These are phyloP conservation scores for Drosophila repletoides DNA, from an alignment of 1,140 invertebrate species.

Conservation along the genomic window DNA sequence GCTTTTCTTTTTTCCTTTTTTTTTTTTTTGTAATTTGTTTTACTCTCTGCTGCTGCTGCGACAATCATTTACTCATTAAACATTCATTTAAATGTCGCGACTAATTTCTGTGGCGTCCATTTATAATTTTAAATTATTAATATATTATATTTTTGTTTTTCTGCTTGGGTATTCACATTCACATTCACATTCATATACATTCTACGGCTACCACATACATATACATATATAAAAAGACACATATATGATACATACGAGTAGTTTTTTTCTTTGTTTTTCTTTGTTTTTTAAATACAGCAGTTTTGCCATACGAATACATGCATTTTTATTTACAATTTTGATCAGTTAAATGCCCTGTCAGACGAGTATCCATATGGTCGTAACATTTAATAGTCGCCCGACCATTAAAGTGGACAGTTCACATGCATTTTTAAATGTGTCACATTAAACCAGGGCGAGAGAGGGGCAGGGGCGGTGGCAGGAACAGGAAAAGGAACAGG, in stretches of 20 bases:
- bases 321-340: slow-evolving; percentile 75
- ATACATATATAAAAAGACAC: slow-evolving; percentile 26
- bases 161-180: not conserved
- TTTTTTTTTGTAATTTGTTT: slow-evolving; percentile 2
- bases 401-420: slow-evolving; percentile 49
- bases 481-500: not conserved
- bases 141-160: slow-evolving; percentile 47
- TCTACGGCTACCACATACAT: not conserved
- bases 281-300: slow-evolving; percentile 48
- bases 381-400: slow-evolving; percentile 38
- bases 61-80: slow-evolving; percentile 76
- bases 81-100: slow-evolving; percentile 78
- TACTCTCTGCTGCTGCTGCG: slow-evolving; percentile 22
- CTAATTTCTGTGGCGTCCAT: slow-evolving; percentile 62
- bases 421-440: slow-evolving; percentile 73
- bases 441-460: slow-evolving; percentile 38
- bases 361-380: not conserved
- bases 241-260: too few relatives aligned
- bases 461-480: not conserved
- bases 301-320: slow-evolving; percentile 46
- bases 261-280: too few relatives aligned
- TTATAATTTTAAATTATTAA: slow-evolving; percentile 69
- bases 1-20: not conserved
- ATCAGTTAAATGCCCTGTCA: slow-evolving; percentile 58
- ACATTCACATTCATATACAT: not conserved